Percentiles rank a stretch among this genome's conserved stretches.
Conservation (phyloP, 2,888 invertebrate species). For the Phaedon cochleariae region DNA sequence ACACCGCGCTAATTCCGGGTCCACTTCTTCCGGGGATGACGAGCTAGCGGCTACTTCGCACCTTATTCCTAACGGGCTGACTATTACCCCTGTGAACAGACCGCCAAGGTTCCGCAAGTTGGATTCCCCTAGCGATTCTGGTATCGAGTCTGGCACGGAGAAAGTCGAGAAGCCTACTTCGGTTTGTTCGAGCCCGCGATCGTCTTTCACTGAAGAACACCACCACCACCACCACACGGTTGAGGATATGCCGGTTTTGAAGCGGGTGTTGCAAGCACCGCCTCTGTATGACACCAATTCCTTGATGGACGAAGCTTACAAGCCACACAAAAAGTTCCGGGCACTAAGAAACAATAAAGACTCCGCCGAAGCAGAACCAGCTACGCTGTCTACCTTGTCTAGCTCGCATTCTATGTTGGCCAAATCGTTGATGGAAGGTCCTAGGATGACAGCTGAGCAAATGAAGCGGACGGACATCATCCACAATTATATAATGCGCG, state of each 20-base stretch:
- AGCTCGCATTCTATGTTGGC: conserved; percentile 91
- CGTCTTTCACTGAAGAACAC: conserved; percentile 72
- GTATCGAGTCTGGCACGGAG: conserved; percentile 92
- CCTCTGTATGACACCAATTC: conserved; percentile 90
- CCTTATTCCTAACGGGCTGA: conserved; percentile 76
- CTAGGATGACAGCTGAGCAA: conserved; percentile 92
- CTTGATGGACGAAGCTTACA: conserved; percentile 94
- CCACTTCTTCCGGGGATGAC: conserved; percentile 80
- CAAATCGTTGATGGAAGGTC: conserved; percentile 91
- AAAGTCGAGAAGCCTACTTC: conserved; percentile 82
- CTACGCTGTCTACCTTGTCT: conserved; percentile 80
- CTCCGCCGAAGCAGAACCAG: conserved; percentile 80
- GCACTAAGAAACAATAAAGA: conserved; percentile 77
- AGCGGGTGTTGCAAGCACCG: conserved; percentile 90
- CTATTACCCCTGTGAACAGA: conserved; percentile 73
- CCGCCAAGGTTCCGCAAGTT: conserved; percentile 81
- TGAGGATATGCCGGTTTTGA: conserved; percentile 93
- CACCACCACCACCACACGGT: conserved; percentile 66
- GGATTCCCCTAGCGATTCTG: conserved; percentile 92
- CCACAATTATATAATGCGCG: conserved; percentile 90
- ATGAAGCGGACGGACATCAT: conserved; percentile 91
- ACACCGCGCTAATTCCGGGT: conserved; percentile 77
- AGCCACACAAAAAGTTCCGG: conserved; percentile 95
- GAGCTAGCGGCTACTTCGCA: conserved; percentile 75
- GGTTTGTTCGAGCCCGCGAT: conserved; percentile 87